phyloP scores from a whole-genome alignment of 2,888 invertebrate genomes.

The Platypus cylindrus region DNA sequence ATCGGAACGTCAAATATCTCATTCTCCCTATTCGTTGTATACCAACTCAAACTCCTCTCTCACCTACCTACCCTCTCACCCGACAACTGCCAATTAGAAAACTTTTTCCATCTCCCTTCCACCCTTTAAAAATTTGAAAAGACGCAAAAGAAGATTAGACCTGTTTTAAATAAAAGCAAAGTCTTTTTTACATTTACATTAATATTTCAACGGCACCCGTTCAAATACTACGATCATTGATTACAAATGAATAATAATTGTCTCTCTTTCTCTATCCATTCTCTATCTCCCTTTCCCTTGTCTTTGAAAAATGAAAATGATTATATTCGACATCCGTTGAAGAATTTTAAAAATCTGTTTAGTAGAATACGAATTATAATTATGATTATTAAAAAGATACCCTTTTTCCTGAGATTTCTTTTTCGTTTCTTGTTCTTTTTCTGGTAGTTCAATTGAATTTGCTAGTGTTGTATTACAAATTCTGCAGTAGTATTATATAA shows the following conservation, averaged over 20 bases:
- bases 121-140: conserved; percentile 4
- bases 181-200: conserved; percentile 21
- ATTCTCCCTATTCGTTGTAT: no score
- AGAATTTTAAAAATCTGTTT: conserved; percentile 31
- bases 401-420: no score
- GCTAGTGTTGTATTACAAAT: no score
- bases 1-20: no score
- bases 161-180: conserved; percentile 15
- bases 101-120: conserved; percentile 11
- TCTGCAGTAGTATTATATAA: no score
- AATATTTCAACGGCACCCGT: conserved; percentile 22
- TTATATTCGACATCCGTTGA: conserved; percentile 23
- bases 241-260: conserved; percentile 26
- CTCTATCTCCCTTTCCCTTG: no score
- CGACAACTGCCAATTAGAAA: conserved; percentile 14
- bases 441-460: no score
- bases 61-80: no score
- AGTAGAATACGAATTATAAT: conserved; percentile 15
- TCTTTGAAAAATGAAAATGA: conserved; percentile 23
- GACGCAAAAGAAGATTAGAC: conserved; percentile 11
- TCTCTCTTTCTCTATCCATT: no score
- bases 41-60: no score
- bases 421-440: no score
- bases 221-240: conserved; percentile 23
- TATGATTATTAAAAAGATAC: no score